Evolutionary conservation across 2,113 vertebrate species (phyloP), one percentile per base, ranked within the genome.

Genomic region (Podilymbus podiceps): DNA sequence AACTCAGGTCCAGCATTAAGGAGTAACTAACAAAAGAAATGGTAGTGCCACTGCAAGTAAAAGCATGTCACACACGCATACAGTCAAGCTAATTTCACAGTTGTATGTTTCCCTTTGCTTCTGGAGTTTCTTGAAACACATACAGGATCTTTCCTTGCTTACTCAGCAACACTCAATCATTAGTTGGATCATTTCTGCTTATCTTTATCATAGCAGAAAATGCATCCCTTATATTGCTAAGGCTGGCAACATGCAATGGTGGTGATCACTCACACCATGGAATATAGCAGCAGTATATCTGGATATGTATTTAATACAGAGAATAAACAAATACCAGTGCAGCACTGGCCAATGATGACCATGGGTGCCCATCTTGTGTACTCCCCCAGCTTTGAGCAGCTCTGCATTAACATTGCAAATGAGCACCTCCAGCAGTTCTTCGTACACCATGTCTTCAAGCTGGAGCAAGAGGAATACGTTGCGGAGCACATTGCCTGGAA

Each of bases 371-470:
- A 19, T 52, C 80, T 75, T 74, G 13, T 74, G 13, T 90, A 53
- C 35, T 30, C 53, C 47, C 23, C 8, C 96, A 99, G 99, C 97
- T 99, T 99, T 56, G 99, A 99, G 97, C 99, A 99, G 97, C 98
- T 99, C 77, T 99, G 99, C 98, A 99, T 99, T 97, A 99, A 99
- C 97, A 99, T 98, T 27, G 99, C 99, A 95, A 99, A 99, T 5
- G 99, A 99, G 97, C 99, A 99, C 94, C 98, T 99, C 88, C 99
- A 99, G 98, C 99, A 99, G 98, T 99, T 99, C 96, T 99, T 99
- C 0, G 99, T 99, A 80, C 97, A 83, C 40, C 99, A 99, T 0
- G 97, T 99, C 89, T 99, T 99, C 98, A 99, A 98, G 96, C 89
- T 99, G 96, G 99, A 99, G 96, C 99, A 99, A 96, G 98, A 99